Conservation (phyloP, 2,888 invertebrate genomes). For the Meganola albula region DNA sequence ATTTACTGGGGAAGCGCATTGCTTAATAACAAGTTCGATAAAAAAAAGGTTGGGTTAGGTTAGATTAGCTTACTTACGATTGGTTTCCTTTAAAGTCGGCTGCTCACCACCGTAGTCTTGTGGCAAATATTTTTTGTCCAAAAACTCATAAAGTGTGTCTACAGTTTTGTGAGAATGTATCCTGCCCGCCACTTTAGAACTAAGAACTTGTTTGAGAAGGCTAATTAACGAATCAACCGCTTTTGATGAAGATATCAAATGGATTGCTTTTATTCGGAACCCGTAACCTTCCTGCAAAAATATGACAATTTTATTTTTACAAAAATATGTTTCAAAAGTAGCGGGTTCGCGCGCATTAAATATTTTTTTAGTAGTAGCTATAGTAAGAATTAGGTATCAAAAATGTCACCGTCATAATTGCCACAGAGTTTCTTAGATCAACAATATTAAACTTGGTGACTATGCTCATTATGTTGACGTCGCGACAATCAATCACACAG, state of each 20-base stretch:
- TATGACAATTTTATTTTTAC: too few species aligned
- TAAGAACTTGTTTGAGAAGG: slow-evolving; percentile 17
- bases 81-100: slow-evolving; percentile 5
- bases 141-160: slow-evolving; percentile 13
- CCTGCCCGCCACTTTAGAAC: slow-evolving; percentile 13
- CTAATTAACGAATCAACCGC: slow-evolving; percentile 10
- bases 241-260: slow-evolving; percentile 20
- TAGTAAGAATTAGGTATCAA: neutral
- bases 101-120: slow-evolving; percentile 19
- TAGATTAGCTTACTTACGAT: too few species aligned
- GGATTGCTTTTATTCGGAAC: slow-evolving; percentile 14
- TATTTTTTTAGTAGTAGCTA: neutral
- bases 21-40: too few species aligned
- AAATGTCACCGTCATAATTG: neutral
- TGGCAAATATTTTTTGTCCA: slow-evolving; percentile 17
- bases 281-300: slow-evolving; percentile 23
- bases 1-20: too few species aligned
- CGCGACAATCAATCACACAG: slow-evolving; percentile 1
- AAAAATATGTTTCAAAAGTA: neutral
- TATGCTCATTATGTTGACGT: neutral
- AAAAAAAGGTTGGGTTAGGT: too few species aligned
- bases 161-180: slow-evolving; percentile 13
- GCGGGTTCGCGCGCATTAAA: neutral
- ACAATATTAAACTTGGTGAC: neutral
- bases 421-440: neutral